Percentiles rank a stretch among this genome's conserved stretches.
phyloP scores from a whole-genome alignment of 2,888 invertebrate genomes.

The Athalia cordata region DNA sequence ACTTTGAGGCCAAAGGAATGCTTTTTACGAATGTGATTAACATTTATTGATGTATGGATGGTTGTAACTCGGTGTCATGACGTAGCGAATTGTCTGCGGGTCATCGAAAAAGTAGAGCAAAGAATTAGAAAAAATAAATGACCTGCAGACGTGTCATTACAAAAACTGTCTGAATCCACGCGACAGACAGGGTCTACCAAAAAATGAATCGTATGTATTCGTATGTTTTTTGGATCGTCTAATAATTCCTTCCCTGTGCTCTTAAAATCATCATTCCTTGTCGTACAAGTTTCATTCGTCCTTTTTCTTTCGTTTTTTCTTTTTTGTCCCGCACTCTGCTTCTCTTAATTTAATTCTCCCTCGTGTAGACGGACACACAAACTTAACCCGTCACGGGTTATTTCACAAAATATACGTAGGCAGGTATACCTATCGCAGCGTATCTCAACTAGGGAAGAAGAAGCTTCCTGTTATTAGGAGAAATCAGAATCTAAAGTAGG shows the following conservation, averaged over 20 bases:
- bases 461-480: conserved; percentile 22
- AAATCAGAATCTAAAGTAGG: background rate
- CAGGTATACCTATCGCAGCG: too few species aligned
- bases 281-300: background rate
- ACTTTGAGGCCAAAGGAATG: background rate
- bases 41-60: too few species aligned
- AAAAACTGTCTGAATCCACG: too few species aligned
- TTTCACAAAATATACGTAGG: conserved; percentile 15
- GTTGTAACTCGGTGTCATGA: too few species aligned
- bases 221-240: too few species aligned
- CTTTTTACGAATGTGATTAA: background rate
- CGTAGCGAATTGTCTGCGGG: too few species aligned
- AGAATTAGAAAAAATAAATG: too few species aligned
- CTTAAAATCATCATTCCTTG: background rate
- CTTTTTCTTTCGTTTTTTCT: background rate
- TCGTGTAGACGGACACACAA: background rate
- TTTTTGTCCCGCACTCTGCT: background rate
- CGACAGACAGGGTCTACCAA: too few species aligned
- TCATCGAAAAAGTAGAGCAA: too few species aligned
- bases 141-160: too few species aligned
- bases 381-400: conserved; percentile 10
- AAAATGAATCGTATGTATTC: too few species aligned
- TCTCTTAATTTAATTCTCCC: conserved; percentile 9
- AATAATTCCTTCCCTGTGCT: background rate
- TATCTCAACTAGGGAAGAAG: background rate